Evolutionary conservation across 2,888 invertebrate species (phyloP), one percentile per base, ranked within the genome.

Genomic region (Spialia ferax): DNA sequence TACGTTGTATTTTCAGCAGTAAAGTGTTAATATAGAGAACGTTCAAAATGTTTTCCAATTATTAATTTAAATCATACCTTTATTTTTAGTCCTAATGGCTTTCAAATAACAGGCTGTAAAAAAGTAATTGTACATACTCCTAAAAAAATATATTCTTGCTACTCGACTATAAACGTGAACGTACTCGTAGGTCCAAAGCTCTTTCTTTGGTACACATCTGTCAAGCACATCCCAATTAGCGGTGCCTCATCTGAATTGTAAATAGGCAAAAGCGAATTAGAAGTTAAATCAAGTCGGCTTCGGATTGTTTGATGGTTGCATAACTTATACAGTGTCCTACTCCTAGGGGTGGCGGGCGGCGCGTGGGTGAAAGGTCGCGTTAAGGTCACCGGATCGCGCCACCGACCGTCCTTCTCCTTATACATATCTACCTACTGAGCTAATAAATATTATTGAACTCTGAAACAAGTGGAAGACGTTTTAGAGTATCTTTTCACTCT

Each of bases 381-480:
- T 84, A 89, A 90, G 89, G 91, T 85, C 85, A 80, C 72, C 74
- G 80, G 82, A 82, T 85, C 85, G 84, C 82, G 82, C 78, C 82
- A 82, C 77, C 69, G 63, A 55, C 60, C 70, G 65, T 64, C 64
- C 65, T 65, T 71, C n/a, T n/a, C n/a, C n/a, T n/a, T n/a, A n/a
- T n/a, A n/a, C n/a, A 66, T 71, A 68, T 68, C 57, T 65, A 68
- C 54, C 62, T 69, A 74, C 69, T 35, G 69, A 71, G 59, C 55
- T 68, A 66, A 66, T 60, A 66, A 66, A 66, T 66, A 54, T 54
- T 50, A 60, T 50, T 59, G 66, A 50, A 54, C 26, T 52, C 29
- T 54, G 59, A 54, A 59, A 45, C 35, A 59, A 50, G 35, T 38
- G 13, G 32, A 22, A 63, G 15, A 11, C 20, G 22, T 54, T 29